These are phyloP conservation scores for Pipa parva DNA, from an alignment of 2,113 vertebrate genomes.

Conservation along the genomic window DNA sequence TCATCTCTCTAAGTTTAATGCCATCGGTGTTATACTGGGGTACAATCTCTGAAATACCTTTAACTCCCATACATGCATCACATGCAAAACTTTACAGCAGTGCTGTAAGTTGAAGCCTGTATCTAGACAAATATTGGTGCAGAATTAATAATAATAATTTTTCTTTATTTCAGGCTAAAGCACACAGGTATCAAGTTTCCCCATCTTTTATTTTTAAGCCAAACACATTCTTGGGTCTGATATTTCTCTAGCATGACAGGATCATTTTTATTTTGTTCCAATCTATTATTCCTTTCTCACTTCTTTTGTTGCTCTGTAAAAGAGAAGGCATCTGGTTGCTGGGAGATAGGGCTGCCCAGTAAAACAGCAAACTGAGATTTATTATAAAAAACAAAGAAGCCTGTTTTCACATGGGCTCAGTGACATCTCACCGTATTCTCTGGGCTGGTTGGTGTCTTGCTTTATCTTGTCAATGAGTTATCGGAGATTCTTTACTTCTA, in stretches of 20 bases:
- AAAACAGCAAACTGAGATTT: constrained; percentile 18
- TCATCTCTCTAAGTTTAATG: no score
- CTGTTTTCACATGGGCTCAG: not conserved
- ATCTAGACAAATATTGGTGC: no score
- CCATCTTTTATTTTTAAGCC: not conserved
- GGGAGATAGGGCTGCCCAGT: constrained; percentile 25
- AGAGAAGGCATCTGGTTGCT: constrained; percentile 35
- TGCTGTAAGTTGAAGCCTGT: no score
- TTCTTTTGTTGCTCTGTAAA: constrained; percentile 26
- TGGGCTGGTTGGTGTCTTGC: not conserved
- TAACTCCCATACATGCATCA: no score
- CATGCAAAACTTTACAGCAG: no score
- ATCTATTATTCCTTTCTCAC: constrained; percentile 11
- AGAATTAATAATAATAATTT: no score
- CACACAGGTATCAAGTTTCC: no score
- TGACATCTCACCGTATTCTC: not conserved
- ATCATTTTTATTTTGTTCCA: not conserved
- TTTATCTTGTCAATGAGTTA: not conserved
- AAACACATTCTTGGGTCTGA: not conserved
- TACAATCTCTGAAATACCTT: no score
- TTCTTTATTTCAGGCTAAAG: no score
- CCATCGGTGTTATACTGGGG: no score
- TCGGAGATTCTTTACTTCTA: no score
- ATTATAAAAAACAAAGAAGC: constrained; percentile 4
- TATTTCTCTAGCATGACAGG: not conserved